A percentile compares a stretch with the other conserved stretches of the same genome.
These are phyloP conservation scores for Stratiomys singularior DNA, from an alignment of 2,888 invertebrate species.

Conservation along the genomic window DNA sequence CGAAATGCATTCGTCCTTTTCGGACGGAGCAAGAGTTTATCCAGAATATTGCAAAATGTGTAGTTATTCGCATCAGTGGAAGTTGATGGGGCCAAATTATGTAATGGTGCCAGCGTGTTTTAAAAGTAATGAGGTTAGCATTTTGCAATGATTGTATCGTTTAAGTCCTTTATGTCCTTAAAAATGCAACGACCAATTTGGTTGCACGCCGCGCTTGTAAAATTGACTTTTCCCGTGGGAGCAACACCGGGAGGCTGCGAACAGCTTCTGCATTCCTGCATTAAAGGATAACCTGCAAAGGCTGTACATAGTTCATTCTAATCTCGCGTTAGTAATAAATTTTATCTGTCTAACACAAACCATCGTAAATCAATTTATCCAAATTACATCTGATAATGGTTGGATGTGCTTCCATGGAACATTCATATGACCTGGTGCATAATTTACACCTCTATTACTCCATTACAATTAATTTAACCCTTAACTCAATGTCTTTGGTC, in stretches of 20 bases:
- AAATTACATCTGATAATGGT: constrained; percentile 29
- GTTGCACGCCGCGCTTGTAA: no score
- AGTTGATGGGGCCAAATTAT: neutral
- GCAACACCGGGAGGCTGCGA: no score
- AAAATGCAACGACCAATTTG: no score
- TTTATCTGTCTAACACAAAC: neutral
- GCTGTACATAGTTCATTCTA: neutral
- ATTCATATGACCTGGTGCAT: constrained; percentile 12
- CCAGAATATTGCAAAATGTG: constrained; percentile 8
- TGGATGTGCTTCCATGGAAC: neutral
- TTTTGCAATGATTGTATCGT: no score
- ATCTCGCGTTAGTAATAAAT: neutral
- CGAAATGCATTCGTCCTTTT: no score
- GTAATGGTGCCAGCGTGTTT: no score
- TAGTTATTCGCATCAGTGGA: neutral
- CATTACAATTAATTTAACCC: constrained; percentile 7
- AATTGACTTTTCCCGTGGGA: no score
- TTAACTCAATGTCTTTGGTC: neutral
- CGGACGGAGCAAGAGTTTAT: constrained; percentile 6
- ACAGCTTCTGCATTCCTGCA: no score
- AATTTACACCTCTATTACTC: neutral
- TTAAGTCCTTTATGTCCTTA: no score
- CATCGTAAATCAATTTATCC: constrained; percentile 16
- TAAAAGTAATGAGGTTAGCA: no score
- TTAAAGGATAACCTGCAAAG: neutral